phyloP scores from a whole-genome alignment of 2,888 invertebrate species.

The Leistus spinibarbis region DNA sequence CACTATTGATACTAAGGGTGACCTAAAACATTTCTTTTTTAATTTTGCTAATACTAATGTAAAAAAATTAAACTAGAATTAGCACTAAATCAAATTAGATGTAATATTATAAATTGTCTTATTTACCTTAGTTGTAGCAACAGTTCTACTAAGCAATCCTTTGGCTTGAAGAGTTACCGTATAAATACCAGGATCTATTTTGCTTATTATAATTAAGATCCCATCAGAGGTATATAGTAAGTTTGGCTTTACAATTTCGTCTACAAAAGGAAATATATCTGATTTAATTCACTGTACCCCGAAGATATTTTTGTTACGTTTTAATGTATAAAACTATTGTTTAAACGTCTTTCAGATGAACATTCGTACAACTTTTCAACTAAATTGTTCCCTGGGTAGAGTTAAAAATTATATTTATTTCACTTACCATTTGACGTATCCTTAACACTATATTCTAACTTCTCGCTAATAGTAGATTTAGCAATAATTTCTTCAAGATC shows the following conservation, averaged over 20 bases:
- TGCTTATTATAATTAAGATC: conserved; percentile 54
- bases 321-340: background rate
- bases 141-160: conserved; percentile 38
- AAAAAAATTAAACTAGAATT: background rate
- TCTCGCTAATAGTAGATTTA: background rate
- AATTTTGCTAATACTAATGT: background rate
- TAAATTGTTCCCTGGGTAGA: no score
- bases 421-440: conserved; percentile 6
- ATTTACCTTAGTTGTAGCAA: conserved; percentile 52
- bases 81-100: no score
- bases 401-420: background rate
- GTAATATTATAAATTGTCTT: no score
- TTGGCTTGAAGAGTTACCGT: conserved; percentile 51
- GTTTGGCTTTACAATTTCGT: background rate
- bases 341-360: no score
- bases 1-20: background rate
- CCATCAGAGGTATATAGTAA: conserved; percentile 50
- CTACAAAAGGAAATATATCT: conserved; percentile 46
- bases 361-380: no score
- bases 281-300: no score
- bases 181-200: conserved; percentile 53
- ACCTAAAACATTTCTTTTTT: background rate
- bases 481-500: background rate
- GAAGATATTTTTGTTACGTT: background rate
- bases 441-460: background rate